These are phyloP conservation scores for Galemys pyrenaicus DNA, from an alignment of 2,113 vertebrate genomes.

Conservation along the genomic window DNA sequence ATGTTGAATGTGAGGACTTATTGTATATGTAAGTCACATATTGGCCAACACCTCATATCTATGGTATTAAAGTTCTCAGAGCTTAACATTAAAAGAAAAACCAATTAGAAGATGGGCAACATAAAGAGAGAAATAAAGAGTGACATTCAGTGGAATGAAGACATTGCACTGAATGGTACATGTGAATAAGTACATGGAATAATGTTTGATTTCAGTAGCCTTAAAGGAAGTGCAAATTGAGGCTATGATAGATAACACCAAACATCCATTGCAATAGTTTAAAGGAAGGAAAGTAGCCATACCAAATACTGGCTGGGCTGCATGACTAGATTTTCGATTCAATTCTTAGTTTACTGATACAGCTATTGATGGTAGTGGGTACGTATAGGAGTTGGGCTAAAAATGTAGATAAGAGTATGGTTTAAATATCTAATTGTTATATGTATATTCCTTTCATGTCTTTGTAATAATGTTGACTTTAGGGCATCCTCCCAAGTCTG, in stretches of 20 bases:
- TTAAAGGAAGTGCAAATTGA: neutral
- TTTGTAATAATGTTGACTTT: neutral
- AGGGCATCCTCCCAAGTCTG: neutral
- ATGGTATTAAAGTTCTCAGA: neutral
- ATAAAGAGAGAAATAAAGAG: neutral
- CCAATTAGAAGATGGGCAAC: neutral
- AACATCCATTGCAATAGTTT: neutral
- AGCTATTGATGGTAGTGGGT: neutral
- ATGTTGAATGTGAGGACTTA: no score
- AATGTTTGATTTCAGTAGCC: neutral
- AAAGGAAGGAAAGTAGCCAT: neutral
- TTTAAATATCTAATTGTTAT: neutral
- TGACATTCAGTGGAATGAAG: neutral
- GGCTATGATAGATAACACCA: neutral
- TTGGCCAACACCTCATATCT: neutral
- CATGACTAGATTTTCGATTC: neutral
- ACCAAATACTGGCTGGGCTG: neutral
- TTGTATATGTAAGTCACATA: neutral
- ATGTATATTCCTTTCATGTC: neutral
- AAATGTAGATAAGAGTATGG: neutral
- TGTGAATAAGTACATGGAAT: neutral
- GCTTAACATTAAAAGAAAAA: slow-evolving; percentile 18
- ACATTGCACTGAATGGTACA: neutral
- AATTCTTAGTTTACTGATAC: neutral
- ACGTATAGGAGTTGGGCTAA: neutral